These are phyloP conservation scores for Strongylocentrotus purpuratus DNA, from an alignment of 35 echinoderm and acorn worm genomes.

Conservation along the genomic window DNA sequence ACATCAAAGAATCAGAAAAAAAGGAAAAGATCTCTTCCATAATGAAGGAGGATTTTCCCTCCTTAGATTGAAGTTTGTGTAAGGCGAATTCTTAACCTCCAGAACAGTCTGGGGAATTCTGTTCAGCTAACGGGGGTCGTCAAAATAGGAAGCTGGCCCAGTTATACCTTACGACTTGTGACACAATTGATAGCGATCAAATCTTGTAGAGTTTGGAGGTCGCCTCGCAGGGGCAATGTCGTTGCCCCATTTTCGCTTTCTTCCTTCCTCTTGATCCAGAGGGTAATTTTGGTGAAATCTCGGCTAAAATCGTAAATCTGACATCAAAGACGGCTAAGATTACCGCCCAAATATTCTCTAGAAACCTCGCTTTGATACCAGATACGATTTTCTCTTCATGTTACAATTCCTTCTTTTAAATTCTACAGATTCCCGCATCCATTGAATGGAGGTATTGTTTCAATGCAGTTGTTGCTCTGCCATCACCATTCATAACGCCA, in stretches of 20 bases:
- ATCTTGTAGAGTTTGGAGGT: slow-evolving; percentile 13
- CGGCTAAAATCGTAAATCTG: slow-evolving; percentile 46
- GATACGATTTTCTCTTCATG: slow-evolving; percentile 21
- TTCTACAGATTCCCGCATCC: neutral
- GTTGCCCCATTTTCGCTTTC: slow-evolving; percentile 44
- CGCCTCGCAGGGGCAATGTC: slow-evolving; percentile 8
- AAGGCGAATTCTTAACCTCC: slow-evolving; percentile 14
- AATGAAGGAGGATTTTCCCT: neutral
- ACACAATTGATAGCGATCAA: slow-evolving; percentile 51
- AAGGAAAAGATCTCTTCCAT: neutral
- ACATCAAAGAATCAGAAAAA: neutral
- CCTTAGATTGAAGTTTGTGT: slow-evolving; percentile 18
- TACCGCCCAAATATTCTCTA: slow-evolving; percentile 28
- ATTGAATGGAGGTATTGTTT: slow-evolving; percentile 34
- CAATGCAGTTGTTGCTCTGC: neutral
- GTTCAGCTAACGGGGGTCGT: slow-evolving; percentile 38
- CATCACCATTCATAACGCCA: neutral
- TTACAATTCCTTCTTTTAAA: slow-evolving; percentile 9
- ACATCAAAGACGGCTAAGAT: slow-evolving; percentile 42
- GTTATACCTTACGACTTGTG: slow-evolving; percentile 37
- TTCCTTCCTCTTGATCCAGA: neutral
- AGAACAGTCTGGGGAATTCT: slow-evolving; percentile 28
- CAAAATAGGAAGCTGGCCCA: slow-evolving; percentile 50
- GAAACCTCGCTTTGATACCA: slow-evolving; percentile 15
- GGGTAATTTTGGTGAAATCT: slow-evolving; percentile 33